Conservation (phyloP, 2,888 invertebrate species). For the Cephus nigrinus region DNA sequence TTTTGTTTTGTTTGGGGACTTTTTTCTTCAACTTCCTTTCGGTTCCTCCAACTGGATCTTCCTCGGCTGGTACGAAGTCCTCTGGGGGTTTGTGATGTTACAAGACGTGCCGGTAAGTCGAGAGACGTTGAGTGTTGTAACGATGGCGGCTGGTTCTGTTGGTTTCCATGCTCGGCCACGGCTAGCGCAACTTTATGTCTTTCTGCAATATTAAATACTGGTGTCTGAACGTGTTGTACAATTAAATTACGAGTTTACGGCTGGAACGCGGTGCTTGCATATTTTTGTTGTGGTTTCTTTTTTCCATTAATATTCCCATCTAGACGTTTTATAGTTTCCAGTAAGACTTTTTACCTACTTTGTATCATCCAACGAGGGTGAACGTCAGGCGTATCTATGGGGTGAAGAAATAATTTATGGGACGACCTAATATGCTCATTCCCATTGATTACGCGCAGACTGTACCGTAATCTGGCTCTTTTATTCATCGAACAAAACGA, state of each 20-base stretch:
- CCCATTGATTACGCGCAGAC: background rate
- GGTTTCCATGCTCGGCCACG: background rate
- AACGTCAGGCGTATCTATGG: background rate
- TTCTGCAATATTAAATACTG: slow-evolving; percentile 37
- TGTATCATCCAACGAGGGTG: background rate
- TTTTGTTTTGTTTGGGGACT: background rate
- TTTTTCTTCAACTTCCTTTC: background rate
- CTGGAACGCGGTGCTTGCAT: slow-evolving; percentile 3
- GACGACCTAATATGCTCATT: background rate
- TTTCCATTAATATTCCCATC: background rate
- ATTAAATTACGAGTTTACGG: slow-evolving; percentile 42
- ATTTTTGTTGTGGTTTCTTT: background rate
- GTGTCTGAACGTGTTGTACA: slow-evolving; percentile 27
- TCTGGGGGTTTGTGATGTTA: slow-evolving; percentile 28
- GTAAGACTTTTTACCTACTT: background rate
- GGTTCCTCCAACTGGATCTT: background rate
- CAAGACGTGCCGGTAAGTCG: slow-evolving; percentile 32
- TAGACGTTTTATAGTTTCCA: background rate
- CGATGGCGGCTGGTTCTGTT: slow-evolving; percentile 2
- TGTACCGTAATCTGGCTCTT: background rate
- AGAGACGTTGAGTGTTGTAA: slow-evolving; percentile 43
- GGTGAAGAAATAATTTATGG: background rate
- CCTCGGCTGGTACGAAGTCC: background rate
- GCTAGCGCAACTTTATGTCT: slow-evolving; percentile 47
- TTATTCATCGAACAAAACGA: background rate